Conservation (phyloP, 2,888 invertebrate genomes). For the Oxytorus armatus region DNA sequence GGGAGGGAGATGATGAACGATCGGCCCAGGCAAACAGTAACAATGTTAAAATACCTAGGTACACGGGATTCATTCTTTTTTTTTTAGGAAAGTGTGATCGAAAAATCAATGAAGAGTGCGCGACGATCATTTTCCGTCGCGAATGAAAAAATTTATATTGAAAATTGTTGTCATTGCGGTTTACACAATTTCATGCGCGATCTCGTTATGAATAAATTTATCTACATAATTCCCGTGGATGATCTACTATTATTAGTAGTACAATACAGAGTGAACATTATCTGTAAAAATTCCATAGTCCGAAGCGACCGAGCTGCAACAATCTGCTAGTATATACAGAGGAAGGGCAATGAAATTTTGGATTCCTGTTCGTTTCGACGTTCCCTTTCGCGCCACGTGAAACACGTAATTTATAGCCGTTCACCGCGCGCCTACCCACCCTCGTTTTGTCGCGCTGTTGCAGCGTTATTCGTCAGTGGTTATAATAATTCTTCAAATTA, state of each 20-base stretch:
- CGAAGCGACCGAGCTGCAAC: background rate
- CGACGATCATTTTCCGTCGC: no score
- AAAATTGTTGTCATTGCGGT: no score
- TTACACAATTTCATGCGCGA: no score
- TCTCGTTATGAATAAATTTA: no score
- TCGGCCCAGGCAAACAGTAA: background rate
- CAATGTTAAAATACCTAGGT: background rate
- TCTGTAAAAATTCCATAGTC: background rate
- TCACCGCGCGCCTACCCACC: background rate
- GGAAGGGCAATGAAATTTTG: background rate
- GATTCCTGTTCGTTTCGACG: constrained; percentile 19
- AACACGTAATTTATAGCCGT: constrained; percentile 37
- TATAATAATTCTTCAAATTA: constrained; percentile 64
- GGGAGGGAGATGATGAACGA: background rate
- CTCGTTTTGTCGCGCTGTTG: constrained; percentile 37
- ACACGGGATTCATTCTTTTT: no score
- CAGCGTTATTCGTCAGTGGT: constrained; percentile 55
- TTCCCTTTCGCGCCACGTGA: constrained; percentile 8
- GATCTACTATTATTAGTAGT: no score
- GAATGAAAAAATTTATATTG: no score
- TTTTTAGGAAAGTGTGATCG: no score
- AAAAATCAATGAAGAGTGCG: no score
- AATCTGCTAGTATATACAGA: background rate
- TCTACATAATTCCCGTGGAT: no score
- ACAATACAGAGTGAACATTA: no score